phyloP scores from a whole-genome alignment of 2,888 invertebrate genomes.

The Drosophila prostipennis region DNA sequence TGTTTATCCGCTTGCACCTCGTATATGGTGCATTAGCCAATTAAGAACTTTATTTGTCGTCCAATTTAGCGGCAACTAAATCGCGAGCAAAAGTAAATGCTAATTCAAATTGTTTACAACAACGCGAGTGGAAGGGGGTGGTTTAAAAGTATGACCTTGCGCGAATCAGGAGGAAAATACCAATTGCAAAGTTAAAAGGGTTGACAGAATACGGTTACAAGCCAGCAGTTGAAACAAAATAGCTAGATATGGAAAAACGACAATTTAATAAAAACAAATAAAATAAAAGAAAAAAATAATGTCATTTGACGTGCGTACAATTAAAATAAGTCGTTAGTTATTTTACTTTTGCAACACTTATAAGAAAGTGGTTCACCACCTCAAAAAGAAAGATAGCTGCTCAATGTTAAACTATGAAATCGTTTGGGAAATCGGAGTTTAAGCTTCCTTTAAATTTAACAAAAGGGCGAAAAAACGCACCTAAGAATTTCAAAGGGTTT shows the following conservation, averaged over 20 bases:
- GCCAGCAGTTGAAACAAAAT: not conserved
- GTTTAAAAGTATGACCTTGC: constrained; percentile 15
- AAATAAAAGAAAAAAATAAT: too few relatives aligned
- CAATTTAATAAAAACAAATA: not conserved
- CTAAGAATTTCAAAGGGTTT: too few relatives aligned
- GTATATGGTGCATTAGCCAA: constrained; percentile 10
- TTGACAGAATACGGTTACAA: not conserved
- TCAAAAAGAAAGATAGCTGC: too few relatives aligned
- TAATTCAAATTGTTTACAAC: constrained; percentile 40
- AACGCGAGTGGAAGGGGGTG: not conserved
- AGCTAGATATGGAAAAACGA: not conserved
- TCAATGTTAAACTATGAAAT: too few relatives aligned
- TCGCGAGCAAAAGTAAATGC: constrained; percentile 20
- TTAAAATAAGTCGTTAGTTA: too few relatives aligned
- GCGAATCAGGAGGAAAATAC: not conserved
- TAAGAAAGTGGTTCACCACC: too few relatives aligned
- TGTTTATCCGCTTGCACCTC: constrained; percentile 1
- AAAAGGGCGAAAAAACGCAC: too few relatives aligned
- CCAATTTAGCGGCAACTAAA: constrained; percentile 27
- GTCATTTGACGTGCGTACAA: too few relatives aligned
- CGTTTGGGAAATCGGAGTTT: too few relatives aligned
- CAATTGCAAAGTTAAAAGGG: not conserved
- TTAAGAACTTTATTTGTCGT: constrained; percentile 21
- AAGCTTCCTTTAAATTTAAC: too few relatives aligned
- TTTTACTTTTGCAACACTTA: too few relatives aligned